phyloP scores from a whole-genome alignment of 1,140 invertebrate species.

The Rhynchophorus ferrugineus region DNA sequence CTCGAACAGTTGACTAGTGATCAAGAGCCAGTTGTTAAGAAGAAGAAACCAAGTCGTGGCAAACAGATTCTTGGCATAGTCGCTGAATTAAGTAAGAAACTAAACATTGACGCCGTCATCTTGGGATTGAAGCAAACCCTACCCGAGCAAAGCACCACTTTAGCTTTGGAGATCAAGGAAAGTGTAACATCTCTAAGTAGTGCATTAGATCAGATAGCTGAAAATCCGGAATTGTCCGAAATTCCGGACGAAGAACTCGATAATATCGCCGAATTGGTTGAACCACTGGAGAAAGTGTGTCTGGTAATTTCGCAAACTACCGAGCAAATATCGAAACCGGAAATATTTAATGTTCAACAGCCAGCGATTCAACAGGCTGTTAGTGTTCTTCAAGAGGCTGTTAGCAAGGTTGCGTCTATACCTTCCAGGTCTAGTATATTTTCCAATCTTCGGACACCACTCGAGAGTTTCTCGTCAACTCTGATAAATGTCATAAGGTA shows the following conservation, averaged over 20 bases:
- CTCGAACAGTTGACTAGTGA: no score
- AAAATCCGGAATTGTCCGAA: not conserved
- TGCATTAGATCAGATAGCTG: slow-evolving; percentile 1
- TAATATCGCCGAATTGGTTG: slow-evolving; percentile 6
- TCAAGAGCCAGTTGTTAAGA: no score
- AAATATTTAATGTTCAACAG: not conserved
- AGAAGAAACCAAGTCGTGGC: not conserved
- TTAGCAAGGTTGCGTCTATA: not conserved
- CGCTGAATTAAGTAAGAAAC: slow-evolving; percentile 17
- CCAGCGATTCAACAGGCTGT: not conserved
- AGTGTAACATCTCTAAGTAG: slow-evolving; percentile 1
- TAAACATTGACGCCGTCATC: slow-evolving; percentile 16
- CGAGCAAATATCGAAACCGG: slow-evolving; percentile 4
- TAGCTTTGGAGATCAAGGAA: slow-evolving; percentile 6
- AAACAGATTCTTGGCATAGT: slow-evolving; percentile 17
- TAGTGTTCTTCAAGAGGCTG: not conserved
- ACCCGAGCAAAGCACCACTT: slow-evolving; percentile 1
- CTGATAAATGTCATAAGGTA: not conserved
- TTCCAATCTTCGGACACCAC: not conserved
- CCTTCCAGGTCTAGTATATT: not conserved
- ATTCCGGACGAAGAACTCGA: slow-evolving; percentile 7
- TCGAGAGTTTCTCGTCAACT: not conserved
- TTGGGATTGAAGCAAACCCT: slow-evolving; percentile 3
- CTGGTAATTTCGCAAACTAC: slow-evolving; percentile 6
- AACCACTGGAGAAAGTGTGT: slow-evolving; percentile 12